A percentile compares a stretch with the other conserved stretches of the same genome.
These are phyloP conservation scores for Steinernema scapterisci DNA, from an alignment of 2,888 invertebrate genomes.

Conservation along the genomic window DNA sequence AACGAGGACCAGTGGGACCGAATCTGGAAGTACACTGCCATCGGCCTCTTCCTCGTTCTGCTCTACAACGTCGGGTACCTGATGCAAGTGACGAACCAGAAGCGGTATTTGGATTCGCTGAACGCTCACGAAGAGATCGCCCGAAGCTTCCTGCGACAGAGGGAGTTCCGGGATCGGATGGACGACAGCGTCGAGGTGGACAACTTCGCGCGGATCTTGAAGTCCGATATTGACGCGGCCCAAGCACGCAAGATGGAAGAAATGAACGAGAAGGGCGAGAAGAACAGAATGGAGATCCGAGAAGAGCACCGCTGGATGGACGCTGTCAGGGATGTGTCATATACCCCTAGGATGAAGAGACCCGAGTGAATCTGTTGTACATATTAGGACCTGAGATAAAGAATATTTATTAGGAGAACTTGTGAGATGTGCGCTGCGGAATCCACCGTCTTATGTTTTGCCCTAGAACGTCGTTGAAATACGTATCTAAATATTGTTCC, in stretches of 20 bases:
- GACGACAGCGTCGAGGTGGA: constrained; percentile 46
- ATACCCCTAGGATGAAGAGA: background rate
- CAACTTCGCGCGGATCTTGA: constrained; percentile 50
- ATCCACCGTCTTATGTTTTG: background rate
- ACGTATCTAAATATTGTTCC: background rate
- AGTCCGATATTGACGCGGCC: constrained; percentile 58
- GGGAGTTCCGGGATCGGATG: constrained; percentile 46
- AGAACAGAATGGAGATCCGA: constrained; percentile 42
- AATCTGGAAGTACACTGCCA: constrained; percentile 48
- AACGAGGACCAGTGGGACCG: constrained; percentile 48
- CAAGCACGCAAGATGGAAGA: constrained; percentile 37
- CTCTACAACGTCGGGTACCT: constrained; percentile 58
- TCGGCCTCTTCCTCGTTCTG: constrained; percentile 49
- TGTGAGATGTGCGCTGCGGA: background rate
- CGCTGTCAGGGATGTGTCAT: constrained; percentile 33
- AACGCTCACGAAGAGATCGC: constrained; percentile 62
- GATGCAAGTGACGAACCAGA: constrained; percentile 48
- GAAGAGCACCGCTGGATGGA: constrained; percentile 43
- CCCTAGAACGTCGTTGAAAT: background rate
- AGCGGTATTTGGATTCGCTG: constrained; percentile 50
- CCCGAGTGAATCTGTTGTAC: background rate
- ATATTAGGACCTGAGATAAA: background rate
- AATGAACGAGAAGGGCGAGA: constrained; percentile 29
- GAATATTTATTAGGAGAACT: background rate
- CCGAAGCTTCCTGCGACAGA: constrained; percentile 57